Evolutionary conservation across 2,888 invertebrate species (phyloP), one percentile per base, ranked within the genome.

Genomic region (Pemphredon lugubris): DNA sequence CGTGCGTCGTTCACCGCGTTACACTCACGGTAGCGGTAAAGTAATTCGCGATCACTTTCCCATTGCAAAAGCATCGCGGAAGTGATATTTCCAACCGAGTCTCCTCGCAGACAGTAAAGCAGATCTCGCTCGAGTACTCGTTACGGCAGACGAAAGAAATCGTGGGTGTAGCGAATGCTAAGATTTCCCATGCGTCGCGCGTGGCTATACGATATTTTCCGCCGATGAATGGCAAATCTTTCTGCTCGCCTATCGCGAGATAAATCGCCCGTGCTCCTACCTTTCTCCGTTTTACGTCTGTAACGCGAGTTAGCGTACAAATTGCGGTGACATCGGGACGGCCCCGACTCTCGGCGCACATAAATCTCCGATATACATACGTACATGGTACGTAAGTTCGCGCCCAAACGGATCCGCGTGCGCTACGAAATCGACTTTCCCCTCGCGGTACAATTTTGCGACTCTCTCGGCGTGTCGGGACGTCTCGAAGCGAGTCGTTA

Each of bases 401-500:
- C 23, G 40, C 42, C 20, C 51, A 37, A n/a, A n/a, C 39, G 32
- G 39, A n/a, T 34, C 32, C 45, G 40, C 40, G 23, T 26, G 14
- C 51, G n/a, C 40, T 55, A 5, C 11, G 48, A 48, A 50, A n/a
- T 26, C 26, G 11, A 55, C 55, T 67, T 63, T 55, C 67, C 44
- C 42, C 20, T 32, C 44, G 50, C 23, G 44, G 55, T 63, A 55
- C 14, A 26, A 26, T 16, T 18, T 34, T 34, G 11, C 3, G n/a
- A 34, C 4, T 26, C 7, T 7, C 26, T 3, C 7, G 26, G 26
- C 26, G 26, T 26, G 26, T 7, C 26, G 3, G n/a, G n/a, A 26
- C 7, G 26, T 7, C 26, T 26, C 26, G 7, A 26, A 7, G 26
- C 26, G 26, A 7, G 4, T 26, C 7, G 26, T 7, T 3, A 26